Evolutionary conservation across 2,797 vertebrate species (phyloP).

Genomic region (Oryzias sinensis): DNA sequence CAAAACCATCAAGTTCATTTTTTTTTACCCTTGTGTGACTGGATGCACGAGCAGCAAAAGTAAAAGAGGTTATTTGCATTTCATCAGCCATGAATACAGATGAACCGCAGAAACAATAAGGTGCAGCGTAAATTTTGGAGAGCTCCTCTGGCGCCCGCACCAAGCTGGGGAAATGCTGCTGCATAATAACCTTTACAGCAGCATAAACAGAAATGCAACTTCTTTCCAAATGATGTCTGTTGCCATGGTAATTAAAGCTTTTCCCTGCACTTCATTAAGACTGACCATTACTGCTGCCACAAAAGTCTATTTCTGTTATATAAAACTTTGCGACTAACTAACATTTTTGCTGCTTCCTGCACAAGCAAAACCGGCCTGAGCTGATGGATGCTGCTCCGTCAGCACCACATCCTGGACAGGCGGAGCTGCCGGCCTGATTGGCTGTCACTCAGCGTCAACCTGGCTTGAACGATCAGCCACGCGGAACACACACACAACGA

Average conservation of each 20-base stretch:
- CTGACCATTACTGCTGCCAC: slow-evolving; percentile 22
- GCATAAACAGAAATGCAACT: slow-evolving; percentile 28
- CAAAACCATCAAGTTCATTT: slow-evolving; percentile 20
- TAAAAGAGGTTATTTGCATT: slow-evolving; percentile 44
- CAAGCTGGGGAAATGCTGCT: slow-evolving; percentile 30
- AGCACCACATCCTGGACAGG: slow-evolving; percentile 60
- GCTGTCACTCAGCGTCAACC: slow-evolving; percentile 61
- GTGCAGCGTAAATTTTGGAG: slow-evolving; percentile 28
- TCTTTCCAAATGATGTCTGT: slow-evolving; percentile 26
- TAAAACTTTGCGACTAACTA: slow-evolving; percentile 24
- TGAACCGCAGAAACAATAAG: slow-evolving; percentile 44
- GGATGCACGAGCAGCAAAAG: slow-evolving; percentile 14
- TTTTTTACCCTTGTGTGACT: slow-evolving; percentile 11
- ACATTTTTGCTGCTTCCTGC: slow-evolving; percentile 20
- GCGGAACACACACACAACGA: slow-evolving; percentile 37
- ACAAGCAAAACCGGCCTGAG: slow-evolving; percentile 7
- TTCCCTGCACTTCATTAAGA: slow-evolving; percentile 28
- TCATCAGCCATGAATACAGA: slow-evolving; percentile 38
- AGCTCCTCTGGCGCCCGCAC: slow-evolving; percentile 11
- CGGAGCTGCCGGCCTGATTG: slow-evolving; percentile 60
- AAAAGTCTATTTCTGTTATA: slow-evolving; percentile 34
- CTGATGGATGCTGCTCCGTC: slow-evolving; percentile 52
- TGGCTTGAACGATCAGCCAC: slow-evolving; percentile 50
- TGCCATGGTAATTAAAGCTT: slow-evolving; percentile 33
- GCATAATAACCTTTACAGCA: slow-evolving; percentile 39